Evolutionary conservation across 2,797 vertebrate species (phyloP), one percentile per base, ranked within the genome.

Genomic region (Pelochelys cantorii): DNA sequence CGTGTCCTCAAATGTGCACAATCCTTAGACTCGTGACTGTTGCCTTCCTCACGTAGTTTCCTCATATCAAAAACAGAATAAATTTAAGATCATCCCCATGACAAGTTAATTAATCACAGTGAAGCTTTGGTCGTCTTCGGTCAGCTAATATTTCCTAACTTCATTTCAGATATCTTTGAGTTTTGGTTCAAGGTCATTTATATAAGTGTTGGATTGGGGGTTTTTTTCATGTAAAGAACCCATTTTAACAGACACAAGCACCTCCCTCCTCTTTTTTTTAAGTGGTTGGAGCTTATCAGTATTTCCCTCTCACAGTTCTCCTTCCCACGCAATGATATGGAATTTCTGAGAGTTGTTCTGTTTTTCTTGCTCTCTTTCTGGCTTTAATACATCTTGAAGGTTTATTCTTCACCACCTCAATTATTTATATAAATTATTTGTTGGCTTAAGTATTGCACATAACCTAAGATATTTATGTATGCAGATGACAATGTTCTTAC

Each of bases 21-120:
- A 27, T 93, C 88, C 81, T 88, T 75, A 87, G 8, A 15, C 53
- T 90, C 25, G 22, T 42, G 65, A 89, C 89, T 93, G 54, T 90
- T 94, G 82, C 31, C 37, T 95, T 92, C 84, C 93, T 91, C 95
- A 84, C 95, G 54, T 94, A 94, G 89, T 85, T 60, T 7, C 15
- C 92, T 95, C 90, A 9, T 48, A 48, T 48, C 42, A 48, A 48
- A 48, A 48, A 48, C 94, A 96, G 95, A 96, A 89, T 84, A 91
- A 95, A 96, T 97, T 95, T 94, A 96, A 94, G 91, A 94, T 87
- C 81, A 94, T 97, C 93, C 96, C 96, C 96, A 97, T 96, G 97
- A 97, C 96, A 96, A 97, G 75, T 95, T 97, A 97, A 97, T 97
- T 97, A 97, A 97, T 97, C 3, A 1, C 96, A 89, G 86, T 94